Evolutionary conservation across 1,140 invertebrate genomes (phyloP).

Genomic region (Dendroctonus valens): DNA sequence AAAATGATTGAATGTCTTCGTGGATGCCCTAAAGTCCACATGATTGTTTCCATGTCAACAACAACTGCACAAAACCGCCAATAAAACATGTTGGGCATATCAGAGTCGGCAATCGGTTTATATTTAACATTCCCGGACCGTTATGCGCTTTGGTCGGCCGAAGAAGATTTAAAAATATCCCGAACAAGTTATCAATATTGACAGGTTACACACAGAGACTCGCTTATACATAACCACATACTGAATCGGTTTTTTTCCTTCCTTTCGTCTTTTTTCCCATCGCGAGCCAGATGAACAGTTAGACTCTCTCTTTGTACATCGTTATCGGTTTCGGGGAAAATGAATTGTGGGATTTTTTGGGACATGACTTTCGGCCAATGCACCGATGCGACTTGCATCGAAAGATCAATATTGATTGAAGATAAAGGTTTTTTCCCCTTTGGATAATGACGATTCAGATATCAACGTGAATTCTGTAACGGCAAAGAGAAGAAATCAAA

Average conservation of each 20-base stretch:
- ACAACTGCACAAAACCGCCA: neutral
- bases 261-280: neutral
- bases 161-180: conserved; percentile 9
- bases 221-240: conserved; percentile 23
- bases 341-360: neutral
- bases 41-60: too few species aligned
- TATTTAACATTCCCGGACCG: conserved; percentile 4
- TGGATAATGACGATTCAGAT: too few species aligned
- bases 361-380: too few species aligned
- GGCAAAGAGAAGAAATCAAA: too few species aligned
- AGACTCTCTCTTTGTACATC: conserved; percentile 11
- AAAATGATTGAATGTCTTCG: too few species aligned
- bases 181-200: conserved; percentile 31
- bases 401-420: too few species aligned
- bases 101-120: conserved; percentile 5
- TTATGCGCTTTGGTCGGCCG: conserved; percentile 12
- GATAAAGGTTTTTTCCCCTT: too few species aligned
- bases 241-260: conserved; percentile 5
- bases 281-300: conserved; percentile 18
- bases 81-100: neutral
- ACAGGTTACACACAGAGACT: conserved; percentile 25
- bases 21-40: too few species aligned
- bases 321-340: conserved; percentile 19
- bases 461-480: too few species aligned
- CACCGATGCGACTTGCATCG: too few species aligned